Percentiles rank a stretch among this genome's conserved stretches.
These are phyloP conservation scores for Pteruthius melanotis DNA, from an alignment of 2,113 vertebrate genomes.

Conservation along the genomic window DNA sequence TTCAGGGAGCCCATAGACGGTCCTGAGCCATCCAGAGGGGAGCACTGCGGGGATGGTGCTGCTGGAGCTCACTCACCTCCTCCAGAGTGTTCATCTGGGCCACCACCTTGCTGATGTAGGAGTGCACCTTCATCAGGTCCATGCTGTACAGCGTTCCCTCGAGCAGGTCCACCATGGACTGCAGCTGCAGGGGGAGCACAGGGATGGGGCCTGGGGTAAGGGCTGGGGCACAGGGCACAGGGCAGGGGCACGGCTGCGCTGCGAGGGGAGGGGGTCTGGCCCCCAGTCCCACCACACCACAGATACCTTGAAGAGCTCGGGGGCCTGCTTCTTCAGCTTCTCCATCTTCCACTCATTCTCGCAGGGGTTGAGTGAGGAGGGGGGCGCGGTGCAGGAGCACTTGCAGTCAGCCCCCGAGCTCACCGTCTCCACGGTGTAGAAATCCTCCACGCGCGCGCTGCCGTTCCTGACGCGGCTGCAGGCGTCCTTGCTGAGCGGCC, in stretches of 20 bases:
- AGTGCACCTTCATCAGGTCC: constrained; percentile 95
- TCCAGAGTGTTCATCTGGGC: constrained; percentile 93
- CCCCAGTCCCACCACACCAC: fast-evolving
- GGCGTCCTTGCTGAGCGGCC: constrained; percentile 88
- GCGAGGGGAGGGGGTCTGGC: fast-evolving
- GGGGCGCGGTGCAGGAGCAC: constrained; percentile 92
- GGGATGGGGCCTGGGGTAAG: background rate
- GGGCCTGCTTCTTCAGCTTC: constrained; percentile 93
- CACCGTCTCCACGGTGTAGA: constrained; percentile 94
- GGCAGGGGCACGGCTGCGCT: fast-evolving
- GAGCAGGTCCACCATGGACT: constrained; percentile 93
- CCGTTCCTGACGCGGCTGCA: constrained; percentile 84
- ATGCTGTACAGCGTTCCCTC: constrained; percentile 94
- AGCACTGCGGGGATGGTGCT: fast-evolving
- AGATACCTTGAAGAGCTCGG: constrained; percentile 89
- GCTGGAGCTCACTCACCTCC: constrained; percentile 75
- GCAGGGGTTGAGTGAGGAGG: constrained; percentile 94
- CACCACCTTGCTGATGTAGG: constrained; percentile 90
- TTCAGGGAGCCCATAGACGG: fast-evolving
- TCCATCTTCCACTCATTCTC: constrained; percentile 98
- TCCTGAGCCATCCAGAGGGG: background rate
- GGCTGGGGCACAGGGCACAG: background rate
- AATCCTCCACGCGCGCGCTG: constrained; percentile 84
- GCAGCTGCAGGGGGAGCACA: constrained; percentile 75
- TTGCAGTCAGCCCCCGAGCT: constrained; percentile 91